A percentile compares a stretch with the other conserved stretches of the same genome.
phyloP scores from a whole-genome alignment of 2,113 vertebrate genomes.

The Melanotaenia duboulayi region DNA sequence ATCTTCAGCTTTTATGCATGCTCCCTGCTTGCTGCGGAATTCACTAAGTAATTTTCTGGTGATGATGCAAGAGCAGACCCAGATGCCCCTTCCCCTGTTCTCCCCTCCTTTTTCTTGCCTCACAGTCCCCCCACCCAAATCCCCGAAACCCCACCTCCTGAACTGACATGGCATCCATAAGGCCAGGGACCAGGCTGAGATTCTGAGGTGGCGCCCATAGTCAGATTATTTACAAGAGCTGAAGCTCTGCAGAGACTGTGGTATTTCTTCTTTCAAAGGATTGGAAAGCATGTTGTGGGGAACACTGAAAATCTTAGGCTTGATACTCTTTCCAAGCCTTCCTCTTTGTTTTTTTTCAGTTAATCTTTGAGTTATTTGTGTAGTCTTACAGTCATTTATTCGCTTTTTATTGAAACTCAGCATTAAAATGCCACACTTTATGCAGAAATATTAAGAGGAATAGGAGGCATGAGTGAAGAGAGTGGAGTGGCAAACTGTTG shows the following conservation, averaged over 20 bases:
- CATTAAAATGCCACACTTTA: neutral
- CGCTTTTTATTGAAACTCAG: constrained; percentile 17
- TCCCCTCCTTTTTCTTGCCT: constrained; percentile 42
- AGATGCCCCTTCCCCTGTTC: constrained; percentile 27
- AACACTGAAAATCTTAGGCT: constrained; percentile 64
- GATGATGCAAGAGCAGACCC: constrained; percentile 75
- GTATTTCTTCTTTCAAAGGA: constrained; percentile 80
- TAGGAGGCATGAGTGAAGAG: neutral
- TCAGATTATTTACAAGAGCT: constrained; percentile 84
- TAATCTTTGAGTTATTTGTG: constrained; percentile 15
- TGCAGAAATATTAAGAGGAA: constrained; percentile 5
- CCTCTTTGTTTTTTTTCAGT: constrained; percentile 28
- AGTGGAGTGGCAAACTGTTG: neutral
- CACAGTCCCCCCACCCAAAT: constrained; percentile 45
- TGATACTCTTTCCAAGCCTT: constrained; percentile 34
- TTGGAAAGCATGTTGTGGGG: constrained; percentile 74
- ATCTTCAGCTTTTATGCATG: constrained; percentile 5
- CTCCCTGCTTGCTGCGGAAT: constrained; percentile 27
- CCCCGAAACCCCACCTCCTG: constrained; percentile 42
- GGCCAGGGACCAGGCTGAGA: constrained; percentile 73
- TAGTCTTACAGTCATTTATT: constrained; percentile 4
- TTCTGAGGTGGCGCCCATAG: constrained; percentile 85
- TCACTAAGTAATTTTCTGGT: constrained; percentile 30
- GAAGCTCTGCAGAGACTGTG: constrained; percentile 81
- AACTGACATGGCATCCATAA: constrained; percentile 73